Base-by-base conservation (phyloP, 2,888 invertebrate species). In the Furcula furcula region DNA sequence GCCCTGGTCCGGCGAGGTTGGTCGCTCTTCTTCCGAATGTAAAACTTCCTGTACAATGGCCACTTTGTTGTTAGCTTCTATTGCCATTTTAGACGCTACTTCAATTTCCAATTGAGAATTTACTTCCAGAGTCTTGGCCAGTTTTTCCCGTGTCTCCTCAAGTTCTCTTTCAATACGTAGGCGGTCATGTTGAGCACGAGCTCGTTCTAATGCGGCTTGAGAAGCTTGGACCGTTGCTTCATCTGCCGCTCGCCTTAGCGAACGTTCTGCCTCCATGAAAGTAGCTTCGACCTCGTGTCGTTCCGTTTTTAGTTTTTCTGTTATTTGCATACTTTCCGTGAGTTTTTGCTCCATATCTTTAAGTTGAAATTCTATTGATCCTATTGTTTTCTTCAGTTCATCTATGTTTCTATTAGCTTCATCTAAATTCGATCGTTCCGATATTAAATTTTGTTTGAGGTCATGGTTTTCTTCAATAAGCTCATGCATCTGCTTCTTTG, bases 1-100 rank as follows among this genome's bases (percentile, higher is more conserved):
- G n/a, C 96, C 96, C 61, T 96, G 91, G 79, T 97, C 97, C 0
- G 97, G 96, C 0, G 96, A 96, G 1, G 93, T 85, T 2, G 89
- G 82, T 14, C 89, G 67, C 7, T 86, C 88, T 43, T 86, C 86
- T 49, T 85, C 85, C 1, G 72, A 79, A 18, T 57, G 72, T 13
- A 65, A 45, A 11, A 47, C 68, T 37, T 80, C 77, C 29, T 71
- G 68, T 5, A 73, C 39, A 29, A 78, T 55, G 49, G 77, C 62
- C 55, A 79, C 48, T 63, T 81, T 76, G 40, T 76, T 65, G 30
- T 79, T 65, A 4, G 54, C 66, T 10, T 76, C 75, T 14, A 69
- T 34, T 4, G 63, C 77, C 38, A 84, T 74, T 53, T 90, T 77
- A 16, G 79, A 76, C 1, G 89, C 78, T 25, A 88, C 77, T 65